phyloP scores from a whole-genome alignment of 92 coral and sea anemone genomes.

The Blastomussa wellsi region DNA sequence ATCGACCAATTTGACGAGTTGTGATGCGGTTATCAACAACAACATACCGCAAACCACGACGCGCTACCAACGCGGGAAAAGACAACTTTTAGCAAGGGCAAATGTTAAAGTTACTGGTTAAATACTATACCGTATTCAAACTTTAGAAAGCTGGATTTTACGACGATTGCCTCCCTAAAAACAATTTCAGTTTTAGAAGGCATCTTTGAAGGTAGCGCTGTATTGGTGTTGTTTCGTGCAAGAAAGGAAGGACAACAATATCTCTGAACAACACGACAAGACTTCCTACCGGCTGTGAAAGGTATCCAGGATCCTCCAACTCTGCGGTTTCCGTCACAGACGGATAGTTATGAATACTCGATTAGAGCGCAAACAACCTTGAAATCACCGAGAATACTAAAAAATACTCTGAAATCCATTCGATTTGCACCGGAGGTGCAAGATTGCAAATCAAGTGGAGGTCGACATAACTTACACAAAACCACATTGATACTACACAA shows the following conservation, averaged over 20 bases:
- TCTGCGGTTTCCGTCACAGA: conserved; percentile 42
- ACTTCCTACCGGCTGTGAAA: not conserved
- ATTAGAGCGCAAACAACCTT: conserved; percentile 21
- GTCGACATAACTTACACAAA: not conserved
- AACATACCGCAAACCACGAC: not conserved
- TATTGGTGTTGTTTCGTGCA: not conserved
- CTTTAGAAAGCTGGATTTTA: conserved; percentile 37
- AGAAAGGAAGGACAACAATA: not conserved
- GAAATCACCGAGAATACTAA: not conserved
- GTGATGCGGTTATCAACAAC: not conserved
- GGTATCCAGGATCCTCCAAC: not conserved
- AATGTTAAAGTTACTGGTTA: conserved; percentile 3
- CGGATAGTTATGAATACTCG: not conserved
- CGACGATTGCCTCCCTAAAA: conserved; percentile 18
- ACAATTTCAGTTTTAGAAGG: conserved; percentile 10
- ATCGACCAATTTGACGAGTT: not conserved
- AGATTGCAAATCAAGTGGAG: not conserved
- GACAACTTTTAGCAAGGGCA: conserved; percentile 4
- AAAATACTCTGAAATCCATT: not conserved
- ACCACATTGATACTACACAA: not conserved
- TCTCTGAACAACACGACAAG: not conserved
- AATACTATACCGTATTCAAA: conserved; percentile 36
- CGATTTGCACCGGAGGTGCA: not conserved
- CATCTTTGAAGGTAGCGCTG: not conserved
- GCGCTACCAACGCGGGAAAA: not conserved